These are phyloP conservation scores for Hylomyscus alleni DNA, from an alignment of 2,797 vertebrate species.

Conservation along the genomic window DNA sequence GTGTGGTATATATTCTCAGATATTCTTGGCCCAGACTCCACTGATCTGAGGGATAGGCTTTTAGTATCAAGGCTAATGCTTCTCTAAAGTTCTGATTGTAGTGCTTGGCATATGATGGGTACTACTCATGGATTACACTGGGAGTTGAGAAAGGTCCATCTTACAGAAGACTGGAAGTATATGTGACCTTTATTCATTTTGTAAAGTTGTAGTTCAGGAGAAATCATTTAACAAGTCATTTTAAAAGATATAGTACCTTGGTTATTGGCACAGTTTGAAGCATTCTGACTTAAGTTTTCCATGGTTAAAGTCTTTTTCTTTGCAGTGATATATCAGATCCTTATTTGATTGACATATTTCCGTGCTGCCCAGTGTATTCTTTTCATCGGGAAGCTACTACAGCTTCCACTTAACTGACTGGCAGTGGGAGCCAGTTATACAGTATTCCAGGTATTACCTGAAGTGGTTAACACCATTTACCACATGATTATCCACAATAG, in stretches of 20 bases:
- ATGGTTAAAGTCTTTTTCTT: background rate
- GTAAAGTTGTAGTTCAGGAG: constrained; percentile 24
- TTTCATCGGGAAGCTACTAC: constrained; percentile 35
- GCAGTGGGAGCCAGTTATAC: background rate
- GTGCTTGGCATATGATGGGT: background rate
- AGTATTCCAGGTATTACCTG: background rate
- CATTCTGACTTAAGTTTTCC: background rate
- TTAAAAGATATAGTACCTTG: background rate
- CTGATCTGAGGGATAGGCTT: background rate
- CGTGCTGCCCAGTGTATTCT: constrained; percentile 1
- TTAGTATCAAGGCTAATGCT: background rate
- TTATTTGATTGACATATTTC: background rate
- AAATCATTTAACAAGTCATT: constrained; percentile 17
- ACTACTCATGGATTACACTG: constrained; percentile 31
- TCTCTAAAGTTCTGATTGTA: background rate
- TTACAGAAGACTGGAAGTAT: constrained; percentile 39
- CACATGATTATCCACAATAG: constrained; percentile 21
- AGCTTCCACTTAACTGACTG: constrained; percentile 21
- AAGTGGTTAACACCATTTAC: constrained; percentile 10
- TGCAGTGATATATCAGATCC: background rate
- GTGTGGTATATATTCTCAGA: background rate
- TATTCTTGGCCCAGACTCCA: constrained; percentile 23
- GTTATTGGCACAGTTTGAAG: background rate
- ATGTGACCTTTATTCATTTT: background rate
- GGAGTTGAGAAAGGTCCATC: background rate